A percentile compares a stretch with the other conserved stretches of the same genome.
Evolutionary conservation across 2,797 vertebrate species (phyloP).

Genomic region (Varecia variegata): DNA sequence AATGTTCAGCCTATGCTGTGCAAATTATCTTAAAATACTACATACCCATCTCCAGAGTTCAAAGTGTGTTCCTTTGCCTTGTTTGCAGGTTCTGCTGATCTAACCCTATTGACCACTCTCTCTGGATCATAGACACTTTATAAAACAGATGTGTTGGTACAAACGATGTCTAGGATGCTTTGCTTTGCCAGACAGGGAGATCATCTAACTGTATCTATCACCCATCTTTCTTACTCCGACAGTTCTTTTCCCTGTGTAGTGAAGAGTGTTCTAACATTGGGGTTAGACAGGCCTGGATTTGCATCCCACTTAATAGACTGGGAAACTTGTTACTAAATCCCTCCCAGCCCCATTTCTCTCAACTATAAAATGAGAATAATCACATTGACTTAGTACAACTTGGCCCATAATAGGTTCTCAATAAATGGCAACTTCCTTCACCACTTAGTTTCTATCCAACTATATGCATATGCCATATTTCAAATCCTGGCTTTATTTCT

Average conservation of each 20-base stretch:
- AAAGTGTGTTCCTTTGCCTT: neutral
- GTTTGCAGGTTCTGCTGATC: neutral
- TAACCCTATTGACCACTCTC: neutral
- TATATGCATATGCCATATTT: neutral
- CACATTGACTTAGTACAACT: neutral
- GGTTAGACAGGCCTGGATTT: slow-evolving; percentile 20
- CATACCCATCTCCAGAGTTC: neutral
- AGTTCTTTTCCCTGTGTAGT: neutral
- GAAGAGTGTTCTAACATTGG: neutral
- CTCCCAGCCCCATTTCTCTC: neutral
- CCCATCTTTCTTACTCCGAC: neutral
- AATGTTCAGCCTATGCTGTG: neutral
- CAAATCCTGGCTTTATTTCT: slow-evolving; percentile 23
- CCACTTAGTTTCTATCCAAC: slow-evolving; percentile 27
- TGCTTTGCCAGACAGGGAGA: neutral
- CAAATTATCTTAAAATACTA: neutral
- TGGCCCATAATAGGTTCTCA: neutral
- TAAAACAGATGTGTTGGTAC: neutral
- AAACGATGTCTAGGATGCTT: neutral
- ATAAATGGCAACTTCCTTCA: slow-evolving; percentile 22
- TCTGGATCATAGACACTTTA: neutral
- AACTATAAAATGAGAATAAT: slow-evolving; percentile 38
- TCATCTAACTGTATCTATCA: neutral
- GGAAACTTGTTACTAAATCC: slow-evolving; percentile 9
- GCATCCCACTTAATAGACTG: neutral